These are phyloP conservation scores for Pachypeltis micranthus DNA, from an alignment of 1,140 invertebrate species.

Conservation along the genomic window DNA sequence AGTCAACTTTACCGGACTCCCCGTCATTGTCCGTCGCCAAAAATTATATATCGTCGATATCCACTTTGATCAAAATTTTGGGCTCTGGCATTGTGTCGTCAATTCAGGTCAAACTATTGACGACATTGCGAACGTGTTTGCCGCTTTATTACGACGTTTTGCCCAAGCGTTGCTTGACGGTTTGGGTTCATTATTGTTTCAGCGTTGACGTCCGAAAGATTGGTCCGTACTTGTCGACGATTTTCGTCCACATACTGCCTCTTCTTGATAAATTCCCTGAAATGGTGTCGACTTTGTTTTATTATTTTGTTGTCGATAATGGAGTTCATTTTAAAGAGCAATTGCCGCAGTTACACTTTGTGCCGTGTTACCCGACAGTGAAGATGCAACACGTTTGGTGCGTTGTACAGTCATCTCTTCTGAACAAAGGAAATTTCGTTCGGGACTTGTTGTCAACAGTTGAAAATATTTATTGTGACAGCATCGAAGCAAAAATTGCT, in stretches of 20 bases:
- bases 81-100: neutral
- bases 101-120: neutral
- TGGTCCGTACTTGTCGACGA: constrained; percentile 64
- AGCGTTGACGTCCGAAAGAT: constrained; percentile 62
- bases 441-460: neutral
- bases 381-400: constrained; percentile 7
- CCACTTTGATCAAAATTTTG: neutral
- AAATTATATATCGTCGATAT: neutral
- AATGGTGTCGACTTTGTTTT: constrained; percentile 63
- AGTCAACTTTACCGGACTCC: neutral
- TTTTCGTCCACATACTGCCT: constrained; percentile 68
- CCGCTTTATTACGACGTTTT: neutral
- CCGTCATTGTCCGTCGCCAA: neutral
- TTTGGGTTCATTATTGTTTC: constrained; percentile 28
- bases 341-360: constrained; percentile 72
- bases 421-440: neutral
- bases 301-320: constrained; percentile 65
- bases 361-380: constrained; percentile 37
- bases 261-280: constrained; percentile 51
- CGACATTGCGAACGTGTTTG: neutral
- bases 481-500: constrained; percentile 55
- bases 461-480: constrained; percentile 38
- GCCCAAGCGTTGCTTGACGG: neutral
- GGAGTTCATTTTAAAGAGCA: constrained; percentile 48
- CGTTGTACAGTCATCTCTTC: neutral